Evolutionary conservation across 2,888 invertebrate genomes (phyloP), one percentile per base, ranked within the genome.

Genomic region (Seira ritae): DNA sequence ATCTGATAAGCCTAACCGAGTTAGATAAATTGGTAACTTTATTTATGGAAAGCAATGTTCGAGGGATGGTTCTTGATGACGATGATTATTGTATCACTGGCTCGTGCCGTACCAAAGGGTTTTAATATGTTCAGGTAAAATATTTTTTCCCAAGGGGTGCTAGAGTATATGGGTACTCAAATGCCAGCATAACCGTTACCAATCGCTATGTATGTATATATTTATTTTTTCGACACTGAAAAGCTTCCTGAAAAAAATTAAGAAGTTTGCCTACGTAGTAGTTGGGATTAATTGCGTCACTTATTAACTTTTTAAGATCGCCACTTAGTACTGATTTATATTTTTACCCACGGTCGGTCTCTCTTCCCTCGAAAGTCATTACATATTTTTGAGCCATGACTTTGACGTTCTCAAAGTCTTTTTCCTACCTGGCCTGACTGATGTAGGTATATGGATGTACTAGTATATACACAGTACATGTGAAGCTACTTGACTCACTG

Each of bases 231-330:
- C 50, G 50, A 50, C 17, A n/a, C 50, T 31, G 50, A 50, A n/a
- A 50, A 50, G 15, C 50, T 50, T 50, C 50, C 50, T 50, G 50
- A 50, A 50, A 50, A 50, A 50, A 50, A 50, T 31, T 31, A 31
- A 2, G 2, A 2, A 31, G 2, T 31, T 31, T 31, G 8, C 31
- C 2, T 50, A 15, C 12, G 50, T 50, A 50, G 17, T n/a, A 50
- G 17, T 15, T 50, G 31, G 12, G 15, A 50, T 50, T 50, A 50
- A 50, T 50, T 50, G 17, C 50, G 50, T 50, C 50, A 50, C 50
- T 50, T 8, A 8, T 8, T 50, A 50, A 50, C 8, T 31, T 31
- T 8, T 8, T 31, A 31, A 31, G 31, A 31, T 31, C 31, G 31
- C 31, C 2, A 4, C 8, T 31, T 31, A 31, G 8, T 31, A 31